Conservation (phyloP, 2,113 vertebrate species). For the Furnarius figulus region DNA sequence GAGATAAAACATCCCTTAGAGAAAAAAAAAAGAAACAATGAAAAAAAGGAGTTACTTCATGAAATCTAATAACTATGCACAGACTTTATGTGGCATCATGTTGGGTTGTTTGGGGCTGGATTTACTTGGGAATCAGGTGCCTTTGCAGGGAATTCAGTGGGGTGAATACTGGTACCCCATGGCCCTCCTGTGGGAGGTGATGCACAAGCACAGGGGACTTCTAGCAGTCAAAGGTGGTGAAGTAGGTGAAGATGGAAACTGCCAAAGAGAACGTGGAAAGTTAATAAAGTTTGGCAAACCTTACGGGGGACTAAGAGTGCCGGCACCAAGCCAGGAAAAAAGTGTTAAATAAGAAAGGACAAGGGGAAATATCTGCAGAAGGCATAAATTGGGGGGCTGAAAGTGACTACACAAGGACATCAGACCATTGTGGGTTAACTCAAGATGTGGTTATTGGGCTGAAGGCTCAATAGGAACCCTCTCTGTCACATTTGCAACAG, state of each 20-base stretch:
- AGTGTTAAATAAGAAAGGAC: fast-evolving
- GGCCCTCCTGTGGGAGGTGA: background rate
- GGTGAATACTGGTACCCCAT: background rate
- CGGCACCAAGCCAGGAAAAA: background rate
- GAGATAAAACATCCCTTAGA: background rate
- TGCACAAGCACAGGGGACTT: background rate
- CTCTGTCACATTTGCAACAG: background rate
- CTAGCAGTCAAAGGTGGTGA: background rate
- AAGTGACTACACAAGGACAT: background rate
- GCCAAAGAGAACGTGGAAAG: fast-evolving
- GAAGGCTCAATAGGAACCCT: background rate
- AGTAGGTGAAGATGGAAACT: background rate
- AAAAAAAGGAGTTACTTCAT: background rate
- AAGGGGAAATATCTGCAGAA: background rate
- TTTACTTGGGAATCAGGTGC: background rate
- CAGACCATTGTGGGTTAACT: background rate
- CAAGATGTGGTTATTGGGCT: background rate
- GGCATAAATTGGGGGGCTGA: background rate
- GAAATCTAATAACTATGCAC: background rate
- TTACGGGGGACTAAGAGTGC: background rate
- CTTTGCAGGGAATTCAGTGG: background rate
- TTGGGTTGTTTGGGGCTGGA: background rate
- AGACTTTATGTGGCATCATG: background rate
- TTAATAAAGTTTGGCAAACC: background rate
- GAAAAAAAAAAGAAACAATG: fast-evolving